Evolutionary conservation across 2,113 vertebrate species (phyloP).

Genomic region (Lagopus muta): DNA sequence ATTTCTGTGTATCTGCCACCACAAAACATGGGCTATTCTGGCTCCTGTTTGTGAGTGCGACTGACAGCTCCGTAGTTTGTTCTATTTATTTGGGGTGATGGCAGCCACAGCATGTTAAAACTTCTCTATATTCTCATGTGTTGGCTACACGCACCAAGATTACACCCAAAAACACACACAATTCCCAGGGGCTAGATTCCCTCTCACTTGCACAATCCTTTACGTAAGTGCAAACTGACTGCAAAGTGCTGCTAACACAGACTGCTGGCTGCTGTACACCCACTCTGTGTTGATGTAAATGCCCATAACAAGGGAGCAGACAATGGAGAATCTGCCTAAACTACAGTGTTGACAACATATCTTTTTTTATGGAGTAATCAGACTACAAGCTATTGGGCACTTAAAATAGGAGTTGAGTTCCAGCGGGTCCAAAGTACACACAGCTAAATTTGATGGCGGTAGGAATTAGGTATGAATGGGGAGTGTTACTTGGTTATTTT

Average conservation of each 20-base stretch:
- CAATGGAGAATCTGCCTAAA: constrained; percentile 58
- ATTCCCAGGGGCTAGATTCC: constrained; percentile 56
- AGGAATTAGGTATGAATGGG: constrained; percentile 63
- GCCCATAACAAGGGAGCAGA: constrained; percentile 47
- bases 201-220: constrained; percentile 67
- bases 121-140: constrained; percentile 50
- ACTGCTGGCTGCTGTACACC: constrained; percentile 64
- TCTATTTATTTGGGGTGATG: constrained; percentile 59
- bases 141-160: constrained; percentile 52
- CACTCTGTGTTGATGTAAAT: constrained; percentile 66
- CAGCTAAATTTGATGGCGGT: constrained; percentile 62
- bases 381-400: not conserved
- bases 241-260: constrained; percentile 46
- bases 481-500: constrained; percentile 63
- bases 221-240: constrained; percentile 68
- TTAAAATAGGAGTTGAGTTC: constrained; percentile 14
- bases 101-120: constrained; percentile 62
- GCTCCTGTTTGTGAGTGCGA: not conserved
- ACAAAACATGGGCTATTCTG: constrained; percentile 30
- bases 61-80: constrained; percentile 17
- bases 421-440: constrained; percentile 62
- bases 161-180: constrained; percentile 41
- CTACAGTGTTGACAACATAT: constrained; percentile 43
- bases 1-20: constrained; percentile 49
- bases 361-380: not conserved